Conservation (phyloP, 2,113 vertebrate species). For the Gymnocephalus cernua region DNA sequence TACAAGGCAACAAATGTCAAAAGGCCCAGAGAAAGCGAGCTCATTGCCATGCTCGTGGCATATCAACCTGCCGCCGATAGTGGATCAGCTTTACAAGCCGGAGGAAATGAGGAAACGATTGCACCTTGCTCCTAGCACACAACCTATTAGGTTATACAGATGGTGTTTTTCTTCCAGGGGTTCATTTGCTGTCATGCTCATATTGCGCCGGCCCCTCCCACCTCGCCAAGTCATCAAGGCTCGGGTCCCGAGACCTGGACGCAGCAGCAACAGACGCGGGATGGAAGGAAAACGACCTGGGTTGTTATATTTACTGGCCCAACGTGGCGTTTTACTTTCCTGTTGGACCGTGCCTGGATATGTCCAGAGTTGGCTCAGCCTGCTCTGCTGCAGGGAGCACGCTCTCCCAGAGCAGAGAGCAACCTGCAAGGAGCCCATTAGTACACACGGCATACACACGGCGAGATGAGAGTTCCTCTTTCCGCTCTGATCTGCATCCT, state of each 20-base stretch:
- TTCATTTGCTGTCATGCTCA: conserved; percentile 59
- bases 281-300: too few relatives aligned
- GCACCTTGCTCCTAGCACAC: conserved; percentile 60
- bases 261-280: too few relatives aligned
- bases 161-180: conserved; percentile 39
- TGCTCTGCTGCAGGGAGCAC: conserved; percentile 68
- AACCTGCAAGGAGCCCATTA: conserved; percentile 70
- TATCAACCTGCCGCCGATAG: conserved; percentile 64
- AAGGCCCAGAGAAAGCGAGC: conserved; percentile 71
- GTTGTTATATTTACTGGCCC: too few relatives aligned
- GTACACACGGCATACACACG: conserved; percentile 63
- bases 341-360: conserved; percentile 27
- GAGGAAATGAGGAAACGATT: conserved; percentile 79
- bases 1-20: conserved; percentile 77
- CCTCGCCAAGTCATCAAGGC: conserved; percentile 47
- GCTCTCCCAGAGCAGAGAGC: conserved; percentile 63
- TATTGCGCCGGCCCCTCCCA: conserved; percentile 63
- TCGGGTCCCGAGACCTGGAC: conserved; percentile 60
- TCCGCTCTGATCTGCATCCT: conserved; percentile 52
- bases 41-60: conserved; percentile 75
- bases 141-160: conserved; percentile 57
- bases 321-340: too few relatives aligned
- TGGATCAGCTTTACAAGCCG: conserved; percentile 74
- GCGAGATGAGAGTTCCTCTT: conserved; percentile 55
- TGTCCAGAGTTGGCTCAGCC: conserved; percentile 78